Conservation (phyloP, 2,888 invertebrate species). For the Tyria jacobaeae region DNA sequence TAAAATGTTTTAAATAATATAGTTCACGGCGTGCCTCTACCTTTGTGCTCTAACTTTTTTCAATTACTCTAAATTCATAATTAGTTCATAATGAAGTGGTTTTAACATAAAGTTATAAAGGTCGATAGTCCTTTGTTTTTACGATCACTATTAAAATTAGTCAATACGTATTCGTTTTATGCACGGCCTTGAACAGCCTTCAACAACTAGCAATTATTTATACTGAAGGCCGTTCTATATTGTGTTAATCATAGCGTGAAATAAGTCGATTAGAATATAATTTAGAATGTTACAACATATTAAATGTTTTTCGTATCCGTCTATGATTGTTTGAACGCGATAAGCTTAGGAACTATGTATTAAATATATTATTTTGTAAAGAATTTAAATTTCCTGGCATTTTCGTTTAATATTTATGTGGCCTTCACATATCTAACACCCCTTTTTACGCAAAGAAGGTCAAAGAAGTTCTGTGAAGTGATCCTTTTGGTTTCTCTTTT, state of each 20-base stretch:
- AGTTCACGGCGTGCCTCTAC: too few species aligned
- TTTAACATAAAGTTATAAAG: conserved; percentile 19
- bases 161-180: conserved; percentile 14
- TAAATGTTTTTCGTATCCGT: background rate
- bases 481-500: too few species aligned
- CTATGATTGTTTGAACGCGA: background rate
- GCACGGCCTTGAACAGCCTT: conserved; percentile 32
- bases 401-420: too few species aligned
- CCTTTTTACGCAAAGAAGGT: too few species aligned
- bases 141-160: conserved; percentile 21
- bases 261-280: background rate
- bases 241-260: conserved; percentile 4
- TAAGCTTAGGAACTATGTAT: background rate
- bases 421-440: too few species aligned
- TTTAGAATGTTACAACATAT: background rate
- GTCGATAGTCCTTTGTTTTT: conserved; percentile 18
- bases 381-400: too few species aligned
- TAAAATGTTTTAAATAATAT: too few species aligned
- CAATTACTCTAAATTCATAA: background rate
- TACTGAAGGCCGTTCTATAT: conserved; percentile 11
- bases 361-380: too few species aligned
- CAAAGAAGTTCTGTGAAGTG: too few species aligned
- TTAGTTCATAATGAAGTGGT: conserved; percentile 5
- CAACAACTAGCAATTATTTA: conserved; percentile 24
- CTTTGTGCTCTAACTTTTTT: background rate